Conservation (phyloP, 2,888 invertebrate genomes). For the Apantesis nais region DNA sequence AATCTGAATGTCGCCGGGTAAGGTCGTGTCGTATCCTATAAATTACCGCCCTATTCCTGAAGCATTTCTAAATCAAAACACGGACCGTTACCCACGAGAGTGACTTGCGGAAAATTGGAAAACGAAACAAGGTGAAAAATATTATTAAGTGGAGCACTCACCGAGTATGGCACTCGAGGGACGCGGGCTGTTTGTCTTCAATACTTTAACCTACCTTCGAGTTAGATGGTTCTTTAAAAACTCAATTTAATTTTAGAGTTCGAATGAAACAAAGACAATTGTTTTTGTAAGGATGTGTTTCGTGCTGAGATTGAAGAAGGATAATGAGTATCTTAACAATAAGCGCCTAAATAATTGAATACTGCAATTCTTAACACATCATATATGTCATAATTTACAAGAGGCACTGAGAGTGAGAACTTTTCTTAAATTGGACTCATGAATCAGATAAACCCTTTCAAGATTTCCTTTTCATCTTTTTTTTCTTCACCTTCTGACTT, state of each 20-base stretch:
- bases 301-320: not conserved
- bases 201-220: constrained; percentile 39
- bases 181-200: constrained; percentile 34
- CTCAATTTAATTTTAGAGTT: constrained; percentile 28
- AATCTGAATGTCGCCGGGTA: not conserved
- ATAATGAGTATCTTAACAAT: too few species aligned
- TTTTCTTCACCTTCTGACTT: too few species aligned
- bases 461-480: too few species aligned
- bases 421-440: too few species aligned
- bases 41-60: constrained; percentile 43
- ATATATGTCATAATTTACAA: too few species aligned
- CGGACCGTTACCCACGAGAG: constrained; percentile 84
- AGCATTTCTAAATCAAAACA: constrained; percentile 82
- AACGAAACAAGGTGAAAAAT: constrained; percentile 86
- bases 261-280: not conserved
- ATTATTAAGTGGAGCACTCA: constrained; percentile 81
- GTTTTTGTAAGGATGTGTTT: not conserved
- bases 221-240: constrained; percentile 15
- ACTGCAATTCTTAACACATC: too few species aligned
- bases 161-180: constrained; percentile 49
- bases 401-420: too few species aligned
- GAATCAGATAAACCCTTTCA: too few species aligned
- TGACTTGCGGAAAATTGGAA: constrained; percentile 86
- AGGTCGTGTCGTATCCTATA: constrained; percentile 42
- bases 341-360: too few species aligned